phyloP scores from a whole-genome alignment of 1,140 invertebrate genomes.

The Aphis gossypii region DNA sequence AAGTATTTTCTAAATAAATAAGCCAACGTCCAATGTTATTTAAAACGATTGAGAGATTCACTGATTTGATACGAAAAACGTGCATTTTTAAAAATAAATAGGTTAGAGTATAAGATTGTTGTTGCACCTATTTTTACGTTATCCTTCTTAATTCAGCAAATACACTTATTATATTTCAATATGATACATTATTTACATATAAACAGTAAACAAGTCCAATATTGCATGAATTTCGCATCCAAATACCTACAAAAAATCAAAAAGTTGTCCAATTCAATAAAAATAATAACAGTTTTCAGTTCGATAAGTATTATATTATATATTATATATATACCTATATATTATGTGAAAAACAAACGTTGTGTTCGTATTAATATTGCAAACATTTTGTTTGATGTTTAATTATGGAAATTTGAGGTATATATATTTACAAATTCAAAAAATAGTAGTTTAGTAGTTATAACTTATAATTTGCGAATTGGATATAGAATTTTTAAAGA shows the following conservation, averaged over 20 bases:
- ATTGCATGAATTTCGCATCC: background rate
- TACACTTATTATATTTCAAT: background rate
- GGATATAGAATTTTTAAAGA: too few relatives aligned
- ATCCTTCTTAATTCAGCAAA: background rate
- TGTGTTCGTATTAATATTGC: background rate
- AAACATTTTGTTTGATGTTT: background rate
- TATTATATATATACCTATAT: background rate
- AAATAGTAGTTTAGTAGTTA: background rate
- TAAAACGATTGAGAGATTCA: background rate
- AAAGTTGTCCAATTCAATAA: background rate
- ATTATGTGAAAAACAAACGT: background rate
- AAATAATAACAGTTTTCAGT: background rate
- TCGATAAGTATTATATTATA: too few relatives aligned
- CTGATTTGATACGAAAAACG: background rate
- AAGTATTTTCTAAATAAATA: background rate
- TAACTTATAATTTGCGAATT: background rate
- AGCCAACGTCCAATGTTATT: background rate
- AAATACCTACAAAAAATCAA: background rate
- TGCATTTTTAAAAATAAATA: background rate
- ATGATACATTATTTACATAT: background rate
- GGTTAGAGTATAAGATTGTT: background rate
- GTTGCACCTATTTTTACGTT: background rate
- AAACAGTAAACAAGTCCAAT: background rate
- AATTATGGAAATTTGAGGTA: background rate
- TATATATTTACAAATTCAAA: background rate